Evolutionary conservation across 1,140 invertebrate genomes (phyloP), one percentile per base, ranked within the genome.

Genomic region (Musca domestica): DNA sequence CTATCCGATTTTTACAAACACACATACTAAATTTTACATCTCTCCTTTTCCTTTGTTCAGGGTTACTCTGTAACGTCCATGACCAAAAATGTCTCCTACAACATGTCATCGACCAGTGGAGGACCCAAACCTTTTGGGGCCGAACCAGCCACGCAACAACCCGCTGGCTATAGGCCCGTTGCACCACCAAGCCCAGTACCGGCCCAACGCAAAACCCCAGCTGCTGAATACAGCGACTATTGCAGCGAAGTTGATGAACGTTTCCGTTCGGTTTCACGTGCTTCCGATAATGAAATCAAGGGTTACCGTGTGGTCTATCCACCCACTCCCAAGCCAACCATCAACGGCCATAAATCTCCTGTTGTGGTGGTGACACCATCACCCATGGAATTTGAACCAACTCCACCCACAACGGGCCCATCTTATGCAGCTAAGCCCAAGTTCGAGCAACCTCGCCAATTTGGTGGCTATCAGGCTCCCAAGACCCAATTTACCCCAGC

Each of bases 151-250:
- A 41, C 19, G 25, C 67, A 20, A 63, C 56, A 34, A 27, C 22
- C 4, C 7, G 25, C 56, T 19, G 27, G 25, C 63, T 6, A 65
- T 41, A 41, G 48, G 15, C 46, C 48, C 14, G 19, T 27, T 27
- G n/a, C 25, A 25, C 22, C 81, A 84, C 22, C 73, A 14, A 52
- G 49, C 25, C 30, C 51, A 9, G 65, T 54, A 27, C 69, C 70
- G 23, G 74, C 51, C 71, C 71, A 84, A 51, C 71, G 46, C 87
- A 88, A 85, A 89, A 92, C 82, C 75, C 89, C 56, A 86, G 85
- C 88, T 54, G 85, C 88, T 41, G 89, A 91, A 81, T 90, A 90
- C 74, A 89, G 88, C 74, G 90, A 92, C 73, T 91, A 91, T 71
- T 89, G 91, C 78, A 92, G 89, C 74, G 90, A 92, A 74, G 89